Base-by-base conservation (phyloP, 2,888 invertebrate genomes). In the Ctenicera cuprea region DNA sequence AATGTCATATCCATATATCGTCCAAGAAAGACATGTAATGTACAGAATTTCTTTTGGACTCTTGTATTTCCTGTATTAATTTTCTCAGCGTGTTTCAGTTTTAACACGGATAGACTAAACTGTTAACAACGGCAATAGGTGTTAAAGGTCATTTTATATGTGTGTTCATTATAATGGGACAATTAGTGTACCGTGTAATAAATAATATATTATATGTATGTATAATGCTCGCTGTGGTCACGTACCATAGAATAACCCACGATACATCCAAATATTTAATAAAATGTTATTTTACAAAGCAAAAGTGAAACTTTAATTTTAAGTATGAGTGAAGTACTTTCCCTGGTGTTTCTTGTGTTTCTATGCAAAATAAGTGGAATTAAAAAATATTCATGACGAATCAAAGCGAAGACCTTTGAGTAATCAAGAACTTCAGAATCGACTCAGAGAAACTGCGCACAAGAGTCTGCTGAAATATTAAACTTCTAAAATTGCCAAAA, bases 71-170 rank as follows among this genome's bases (percentile, higher is more conserved):
- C 48, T 18, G 48, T 11, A 48, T 48, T 11, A 48, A 20, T 48
- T 48, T 43, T 16, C 43, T 16, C 14, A 4, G 1, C 43, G 8
- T 26, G 2, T 20, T 12, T 26, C 5, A 3, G 2, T 26, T 26
- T 7, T 30, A 26, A 22, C 26, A 33, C 52, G 52, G 7, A 26
- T 26, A 12, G 52, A n/a, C 22, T 22, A 12, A 26, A 18, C 54
- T 33, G 14, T 7, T 54, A 54, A 54, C 22, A 12, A 22, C 30
- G 5, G n/a, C 30, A 54, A 54, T 54, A 54, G 54, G 54, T 54
- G 54, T 54, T 54, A 54, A 54, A 54, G 54, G 54, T 54, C 54
- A 54, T 30, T 54, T 30, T 54, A 54, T 54, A 8, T 18, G 20
- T 52, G 7, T 18, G 20, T n/a, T 26, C 33, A 54, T 26, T 54